Evolutionary conservation across 2,113 vertebrate genomes (phyloP).

Genomic region (cattle (Bos taurus)): ARS-UCD2.0 NC_037355.1:45305501-45306000

Average conservation of each 20-base stretch:
- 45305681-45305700: neutral
- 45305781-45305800: neutral
- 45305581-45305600: neutral
- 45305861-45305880: neutral
- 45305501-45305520: neutral
- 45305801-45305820: neutral
- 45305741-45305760: neutral
- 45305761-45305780: neutral
- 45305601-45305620: neutral
- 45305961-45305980: neutral
- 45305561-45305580: neutral
- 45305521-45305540: neutral
- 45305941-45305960: neutral
- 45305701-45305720: too few species aligned
- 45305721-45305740: neutral
- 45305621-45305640: neutral
- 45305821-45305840: neutral
- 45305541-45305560: neutral
- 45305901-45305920: neutral
- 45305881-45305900: rapidly evolving
- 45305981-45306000: neutral
- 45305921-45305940: neutral
- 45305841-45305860: neutral
- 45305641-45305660: neutral
- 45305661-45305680: neutral